phyloP scores from a whole-genome alignment of 2,888 invertebrate genomes.

The Microctonus aethiopoides region DNA sequence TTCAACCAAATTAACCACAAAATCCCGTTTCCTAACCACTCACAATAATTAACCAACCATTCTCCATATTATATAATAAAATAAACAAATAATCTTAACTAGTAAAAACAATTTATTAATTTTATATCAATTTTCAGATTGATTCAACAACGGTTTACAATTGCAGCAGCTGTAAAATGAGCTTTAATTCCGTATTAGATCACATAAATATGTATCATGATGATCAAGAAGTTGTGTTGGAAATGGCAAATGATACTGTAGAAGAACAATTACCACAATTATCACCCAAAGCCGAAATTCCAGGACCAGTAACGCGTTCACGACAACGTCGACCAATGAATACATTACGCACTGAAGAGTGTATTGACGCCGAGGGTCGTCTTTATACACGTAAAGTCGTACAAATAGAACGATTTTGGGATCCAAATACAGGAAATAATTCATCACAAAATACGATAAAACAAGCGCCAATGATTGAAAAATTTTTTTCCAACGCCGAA shows the following conservation, averaged over 20 bases:
- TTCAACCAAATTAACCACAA: not conserved
- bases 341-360: slow-evolving; percentile 68
- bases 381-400: slow-evolving; percentile 70
- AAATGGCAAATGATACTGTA: slow-evolving; percentile 66
- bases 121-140: slow-evolving; percentile 35
- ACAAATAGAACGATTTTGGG: slow-evolving; percentile 73
- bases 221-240: slow-evolving; percentile 76
- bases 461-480: slow-evolving; percentile 63
- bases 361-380: slow-evolving; percentile 69
- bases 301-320: slow-evolving; percentile 38
- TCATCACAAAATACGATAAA: slow-evolving; percentile 41
- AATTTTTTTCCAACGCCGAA: slow-evolving; percentile 64
- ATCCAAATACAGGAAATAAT: slow-evolving; percentile 49
- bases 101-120: slow-evolving; percentile 21
- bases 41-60: not conserved
- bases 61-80: not conserved
- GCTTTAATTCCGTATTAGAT: slow-evolving; percentile 74
- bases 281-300: slow-evolving; percentile 20
- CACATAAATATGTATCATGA: slow-evolving; percentile 76
- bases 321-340: slow-evolving; percentile 62
- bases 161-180: slow-evolving; percentile 75
- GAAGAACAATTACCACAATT: not conserved
- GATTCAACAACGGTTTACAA: slow-evolving; percentile 70
- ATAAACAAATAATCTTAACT: not conserved
- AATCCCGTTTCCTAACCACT: slow-evolving; percentile 1